Evolutionary conservation across 2,888 invertebrate species (phyloP).

Genomic region (Pristionchus fissidentatus): DNA sequence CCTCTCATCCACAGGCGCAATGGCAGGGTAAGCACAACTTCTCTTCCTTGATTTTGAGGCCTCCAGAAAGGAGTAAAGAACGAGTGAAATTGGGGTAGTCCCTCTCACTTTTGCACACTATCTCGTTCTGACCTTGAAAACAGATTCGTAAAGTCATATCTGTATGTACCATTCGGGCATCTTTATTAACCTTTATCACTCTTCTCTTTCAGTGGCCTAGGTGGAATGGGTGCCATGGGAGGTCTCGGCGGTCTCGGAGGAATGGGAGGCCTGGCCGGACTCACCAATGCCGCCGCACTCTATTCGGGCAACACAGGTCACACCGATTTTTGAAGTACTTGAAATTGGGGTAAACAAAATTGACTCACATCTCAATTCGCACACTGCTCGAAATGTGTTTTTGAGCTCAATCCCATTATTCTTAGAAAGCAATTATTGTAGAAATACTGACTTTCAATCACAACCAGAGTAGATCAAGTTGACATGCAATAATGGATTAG

Average conservation of each 20-base stretch:
- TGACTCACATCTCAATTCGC: neutral
- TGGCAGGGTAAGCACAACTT: constrained; percentile 50
- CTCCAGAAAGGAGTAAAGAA: neutral
- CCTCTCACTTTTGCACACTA: neutral
- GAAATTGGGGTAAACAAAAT: neutral
- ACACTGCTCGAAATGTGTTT: too few relatives aligned
- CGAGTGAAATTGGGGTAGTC: neutral
- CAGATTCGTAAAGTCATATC: neutral
- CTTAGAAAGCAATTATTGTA: too few relatives aligned
- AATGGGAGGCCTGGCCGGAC: constrained; percentile 58
- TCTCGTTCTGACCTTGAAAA: neutral
- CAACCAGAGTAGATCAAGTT: too few relatives aligned
- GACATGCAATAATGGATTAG: neutral
- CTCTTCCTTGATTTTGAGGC: neutral
- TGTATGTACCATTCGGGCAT: neutral
- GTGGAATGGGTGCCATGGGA: constrained; percentile 46
- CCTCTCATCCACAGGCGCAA: constrained; percentile 55
- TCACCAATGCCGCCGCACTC: constrained; percentile 64
- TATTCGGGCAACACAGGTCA: constrained; percentile 52
- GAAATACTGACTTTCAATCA: too few relatives aligned
- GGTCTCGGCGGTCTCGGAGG: constrained; percentile 48
- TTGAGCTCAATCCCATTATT: too few relatives aligned
- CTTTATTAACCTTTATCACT: too few relatives aligned
- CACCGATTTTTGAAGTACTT: neutral
- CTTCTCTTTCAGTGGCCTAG: constrained; percentile 45